Evolutionary conservation across 2,797 vertebrate genomes (phyloP).

Genomic region (Syncerus caffer): DNA sequence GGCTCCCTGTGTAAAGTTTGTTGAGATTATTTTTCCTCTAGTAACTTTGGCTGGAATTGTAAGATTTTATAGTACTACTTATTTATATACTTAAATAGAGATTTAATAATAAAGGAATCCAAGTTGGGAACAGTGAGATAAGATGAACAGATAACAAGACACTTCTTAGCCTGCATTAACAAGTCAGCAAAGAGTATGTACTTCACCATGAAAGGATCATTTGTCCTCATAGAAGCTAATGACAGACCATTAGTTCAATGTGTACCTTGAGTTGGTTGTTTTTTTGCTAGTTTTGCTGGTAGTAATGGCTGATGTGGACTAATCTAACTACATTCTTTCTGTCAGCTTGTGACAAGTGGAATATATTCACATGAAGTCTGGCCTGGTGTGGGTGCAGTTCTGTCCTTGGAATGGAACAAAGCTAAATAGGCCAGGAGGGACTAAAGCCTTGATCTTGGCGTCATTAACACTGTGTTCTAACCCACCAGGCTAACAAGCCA

Average conservation of each 20-base stretch:
- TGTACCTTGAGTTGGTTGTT: neutral
- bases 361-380: conserved; percentile 9
- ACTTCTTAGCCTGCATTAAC: neutral
- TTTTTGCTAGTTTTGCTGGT: neutral
- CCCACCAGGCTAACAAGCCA: conserved; percentile 42
- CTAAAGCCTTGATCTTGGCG: conserved; percentile 55
- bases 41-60: neutral
- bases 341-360: conserved; percentile 19
- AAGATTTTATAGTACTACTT: neutral
- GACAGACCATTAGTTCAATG: neutral
- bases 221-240: neutral
- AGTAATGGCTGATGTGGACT: neutral
- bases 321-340: neutral
- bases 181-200: neutral
- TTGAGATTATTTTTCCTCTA: neutral
- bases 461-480: conserved; percentile 53
- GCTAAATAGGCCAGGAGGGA: conserved; percentile 1
- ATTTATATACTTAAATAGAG: neutral
- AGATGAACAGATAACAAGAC: neutral
- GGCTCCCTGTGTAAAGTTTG: neutral
- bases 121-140: neutral
- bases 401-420: conserved; percentile 34
- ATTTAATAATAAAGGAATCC: neutral
- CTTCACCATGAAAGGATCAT: neutral
- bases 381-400: neutral